phyloP scores from a whole-genome alignment of 2,113 vertebrate genomes.

The Proteles cristata region DNA sequence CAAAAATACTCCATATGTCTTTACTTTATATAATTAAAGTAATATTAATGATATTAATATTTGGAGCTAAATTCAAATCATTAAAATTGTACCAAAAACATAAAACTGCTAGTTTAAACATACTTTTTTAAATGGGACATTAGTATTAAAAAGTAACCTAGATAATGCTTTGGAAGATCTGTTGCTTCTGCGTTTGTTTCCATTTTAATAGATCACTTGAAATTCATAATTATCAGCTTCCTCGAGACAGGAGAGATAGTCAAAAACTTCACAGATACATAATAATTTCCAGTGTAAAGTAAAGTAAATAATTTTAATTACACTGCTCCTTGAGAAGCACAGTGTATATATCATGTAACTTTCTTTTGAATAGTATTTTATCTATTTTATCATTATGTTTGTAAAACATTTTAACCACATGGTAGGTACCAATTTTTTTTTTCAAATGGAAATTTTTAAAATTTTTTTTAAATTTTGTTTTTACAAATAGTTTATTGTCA shows the following conservation, averaged over 20 bases:
- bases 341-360: not conserved
- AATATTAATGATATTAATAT: not conserved
- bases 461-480: too few species aligned
- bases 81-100: not conserved
- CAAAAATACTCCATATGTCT: not conserved
- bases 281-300: not conserved
- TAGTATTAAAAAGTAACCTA: not conserved
- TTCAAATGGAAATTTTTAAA: too few species aligned
- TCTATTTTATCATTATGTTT: not conserved
- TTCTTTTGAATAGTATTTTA: not conserved
- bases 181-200: not conserved
- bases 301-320: not conserved
- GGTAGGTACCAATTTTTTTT: not conserved
- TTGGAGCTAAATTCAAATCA: not conserved
- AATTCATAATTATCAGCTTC: constrained; percentile 5
- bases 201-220: constrained; percentile 19
- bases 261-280: not conserved
- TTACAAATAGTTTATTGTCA: too few species aligned
- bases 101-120: not conserved
- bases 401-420: not conserved
- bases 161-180: not conserved
- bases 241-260: not conserved
- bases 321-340: not conserved
- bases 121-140: not conserved
- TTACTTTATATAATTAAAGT: not conserved